A percentile compares a stretch with the other conserved stretches of the same genome.
Conservation (phyloP, 2,113 vertebrate species). For the Brachyhypopomus gauderio region DNA sequence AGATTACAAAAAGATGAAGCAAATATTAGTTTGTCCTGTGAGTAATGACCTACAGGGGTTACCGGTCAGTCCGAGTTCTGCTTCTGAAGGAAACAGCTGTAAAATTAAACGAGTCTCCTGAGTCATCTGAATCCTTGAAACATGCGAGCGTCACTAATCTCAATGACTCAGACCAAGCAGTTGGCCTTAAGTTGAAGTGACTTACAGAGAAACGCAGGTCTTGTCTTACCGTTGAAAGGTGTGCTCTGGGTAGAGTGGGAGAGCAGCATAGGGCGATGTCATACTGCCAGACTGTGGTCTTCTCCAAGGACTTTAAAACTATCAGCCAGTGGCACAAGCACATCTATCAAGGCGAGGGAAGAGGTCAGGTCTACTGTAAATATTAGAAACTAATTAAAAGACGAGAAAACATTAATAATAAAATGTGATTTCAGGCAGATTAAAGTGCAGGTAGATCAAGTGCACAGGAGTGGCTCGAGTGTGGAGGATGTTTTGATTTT, state of each 20-base stretch:
- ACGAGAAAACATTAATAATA: constrained; percentile 59
- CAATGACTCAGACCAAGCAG: constrained; percentile 29
- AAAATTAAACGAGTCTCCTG: constrained; percentile 5
- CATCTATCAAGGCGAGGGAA: constrained; percentile 61
- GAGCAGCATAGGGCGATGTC: constrained; percentile 86
- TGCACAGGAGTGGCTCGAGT: constrained; percentile 84
- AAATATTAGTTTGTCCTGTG: neutral
- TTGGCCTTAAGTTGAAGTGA: constrained; percentile 11
- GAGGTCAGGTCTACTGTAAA: constrained; percentile 53
- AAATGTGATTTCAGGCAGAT: constrained; percentile 71
- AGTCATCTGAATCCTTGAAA: neutral
- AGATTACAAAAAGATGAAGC: neutral
- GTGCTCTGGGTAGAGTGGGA: constrained; percentile 88
- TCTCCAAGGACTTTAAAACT: constrained; percentile 64
- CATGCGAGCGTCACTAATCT: constrained; percentile 18
- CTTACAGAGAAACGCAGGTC: constrained; percentile 21
- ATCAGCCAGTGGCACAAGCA: constrained; percentile 70
- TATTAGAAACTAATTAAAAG: constrained; percentile 52
- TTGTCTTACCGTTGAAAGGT: constrained; percentile 90
- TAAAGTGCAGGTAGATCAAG: constrained; percentile 87
- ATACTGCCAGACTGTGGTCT: constrained; percentile 77
- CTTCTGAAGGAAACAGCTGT: constrained; percentile 18
- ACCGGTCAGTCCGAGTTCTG: neutral
- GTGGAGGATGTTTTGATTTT: constrained; percentile 85
- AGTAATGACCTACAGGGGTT: neutral